A percentile compares a stretch with the other conserved stretches of the same genome.
phyloP scores from a whole-genome alignment of 2,888 invertebrate species.

The Laothoe populi region DNA sequence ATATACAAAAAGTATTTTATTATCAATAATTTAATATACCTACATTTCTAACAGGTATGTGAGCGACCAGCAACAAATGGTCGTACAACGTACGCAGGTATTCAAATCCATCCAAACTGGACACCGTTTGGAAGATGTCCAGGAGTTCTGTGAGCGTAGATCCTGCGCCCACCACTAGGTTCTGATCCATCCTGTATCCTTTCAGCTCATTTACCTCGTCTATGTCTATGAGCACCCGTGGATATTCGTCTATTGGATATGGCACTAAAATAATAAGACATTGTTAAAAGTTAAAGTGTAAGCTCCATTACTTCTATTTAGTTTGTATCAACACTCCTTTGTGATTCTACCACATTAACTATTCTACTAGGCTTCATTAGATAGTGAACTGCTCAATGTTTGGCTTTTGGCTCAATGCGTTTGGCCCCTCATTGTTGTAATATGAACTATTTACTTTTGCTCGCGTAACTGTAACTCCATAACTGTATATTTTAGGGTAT shows the following conservation, averaged over 20 bases:
- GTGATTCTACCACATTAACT: no score
- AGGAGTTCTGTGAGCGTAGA: slow-evolving; percentile 80
- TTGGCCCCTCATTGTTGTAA: no score
- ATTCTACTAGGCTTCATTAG: no score
- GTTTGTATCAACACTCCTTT: no score
- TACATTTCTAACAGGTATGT: slow-evolving; percentile 89
- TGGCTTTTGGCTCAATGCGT: no score
- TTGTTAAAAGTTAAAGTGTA: not conserved
- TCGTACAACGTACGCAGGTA: slow-evolving; percentile 84
- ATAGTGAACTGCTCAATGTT: no score
- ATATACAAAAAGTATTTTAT: slow-evolving; percentile 34
- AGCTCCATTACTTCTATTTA: no score
- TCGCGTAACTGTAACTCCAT: no score
- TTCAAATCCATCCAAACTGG: slow-evolving; percentile 67
- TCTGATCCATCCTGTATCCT: slow-evolving; percentile 58
- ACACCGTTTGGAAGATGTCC: slow-evolving; percentile 63
- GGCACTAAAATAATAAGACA: slow-evolving; percentile 55
- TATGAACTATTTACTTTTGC: no score
- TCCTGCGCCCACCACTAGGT: slow-evolving; percentile 83
- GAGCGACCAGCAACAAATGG: slow-evolving; percentile 88
- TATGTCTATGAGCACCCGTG: slow-evolving; percentile 85
- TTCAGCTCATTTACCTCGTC: slow-evolving; percentile 83
- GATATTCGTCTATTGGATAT: slow-evolving; percentile 62
- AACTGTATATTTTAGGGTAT: no score
- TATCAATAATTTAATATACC: slow-evolving; percentile 62